These are phyloP conservation scores for Erinaceus europaeus DNA, from an alignment of 2,113 vertebrate species.

Conservation along the genomic window DNA sequence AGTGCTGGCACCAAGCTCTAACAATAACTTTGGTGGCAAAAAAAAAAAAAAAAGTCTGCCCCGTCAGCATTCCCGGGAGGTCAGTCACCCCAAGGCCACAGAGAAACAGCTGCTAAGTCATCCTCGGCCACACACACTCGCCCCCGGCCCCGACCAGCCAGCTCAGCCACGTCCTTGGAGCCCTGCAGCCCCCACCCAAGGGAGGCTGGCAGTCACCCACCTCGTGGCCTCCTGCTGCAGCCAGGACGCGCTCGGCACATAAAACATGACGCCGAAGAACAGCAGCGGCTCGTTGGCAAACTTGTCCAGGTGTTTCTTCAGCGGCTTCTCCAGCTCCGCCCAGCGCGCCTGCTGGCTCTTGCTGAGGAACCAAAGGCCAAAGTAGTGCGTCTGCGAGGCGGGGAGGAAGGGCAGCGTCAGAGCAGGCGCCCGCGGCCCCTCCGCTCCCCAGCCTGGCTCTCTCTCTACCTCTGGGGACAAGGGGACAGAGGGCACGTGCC, in stretches of 20 bases:
- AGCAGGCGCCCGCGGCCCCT: not conserved
- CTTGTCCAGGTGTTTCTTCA: conserved; percentile 99
- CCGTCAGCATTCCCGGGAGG: too few relatives aligned
- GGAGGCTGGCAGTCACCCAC: conserved; percentile 77
- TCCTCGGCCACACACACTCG: not conserved
- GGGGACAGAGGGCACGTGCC: too few relatives aligned
- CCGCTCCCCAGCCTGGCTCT: not conserved
- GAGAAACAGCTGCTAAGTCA: not conserved
- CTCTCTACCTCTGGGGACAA: too few relatives aligned
- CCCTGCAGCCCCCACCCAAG: not conserved
- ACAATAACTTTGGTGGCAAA: too few relatives aligned
- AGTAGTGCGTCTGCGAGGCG: conserved; percentile 91
- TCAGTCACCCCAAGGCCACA: not conserved
- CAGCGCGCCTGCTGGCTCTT: conserved; percentile 94
- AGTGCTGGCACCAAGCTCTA: too few relatives aligned
- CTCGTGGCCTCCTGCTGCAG: conserved; percentile 95
- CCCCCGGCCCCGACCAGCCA: not conserved
- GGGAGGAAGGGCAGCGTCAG: conserved; percentile 39
- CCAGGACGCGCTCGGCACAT: conserved; percentile 92
- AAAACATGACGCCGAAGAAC: conserved; percentile 98
- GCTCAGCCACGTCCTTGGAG: not conserved
- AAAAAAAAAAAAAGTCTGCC: too few relatives aligned
- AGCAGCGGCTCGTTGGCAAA: conserved; percentile 95
- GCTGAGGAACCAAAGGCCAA: conserved; percentile 96
- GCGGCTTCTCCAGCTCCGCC: conserved; percentile 98